These are phyloP conservation scores for Melitaea athalia DNA, from an alignment of 2,888 invertebrate genomes.

Conservation along the genomic window DNA sequence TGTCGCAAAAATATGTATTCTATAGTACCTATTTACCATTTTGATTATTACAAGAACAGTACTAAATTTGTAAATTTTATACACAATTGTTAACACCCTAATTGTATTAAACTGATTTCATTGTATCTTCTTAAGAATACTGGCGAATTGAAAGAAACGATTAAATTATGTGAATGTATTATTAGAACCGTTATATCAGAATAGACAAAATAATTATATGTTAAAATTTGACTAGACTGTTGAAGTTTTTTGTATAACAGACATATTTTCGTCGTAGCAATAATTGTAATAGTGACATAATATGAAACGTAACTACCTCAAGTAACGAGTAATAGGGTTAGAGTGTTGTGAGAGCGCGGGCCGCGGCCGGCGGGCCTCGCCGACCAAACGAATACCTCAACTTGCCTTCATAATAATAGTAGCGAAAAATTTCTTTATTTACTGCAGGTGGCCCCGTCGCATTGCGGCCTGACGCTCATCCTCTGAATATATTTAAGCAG, in stretches of 20 bases:
- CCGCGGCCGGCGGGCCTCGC: constrained; percentile 41
- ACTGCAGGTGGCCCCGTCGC: constrained; percentile 39
- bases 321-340: constrained; percentile 70
- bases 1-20: constrained; percentile 19
- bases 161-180: constrained; percentile 30
- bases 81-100: not conserved
- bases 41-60: not conserved
- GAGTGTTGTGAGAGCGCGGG: constrained; percentile 57
- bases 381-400: constrained; percentile 46
- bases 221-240: constrained; percentile 64
- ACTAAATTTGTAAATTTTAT: not conserved
- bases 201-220: constrained; percentile 42
- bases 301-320: constrained; percentile 79
- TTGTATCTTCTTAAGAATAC: constrained; percentile 13
- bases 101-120: not conserved
- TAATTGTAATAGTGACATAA: constrained; percentile 65
- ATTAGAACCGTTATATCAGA: constrained; percentile 52
- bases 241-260: constrained; percentile 67
- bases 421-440: constrained; percentile 49
- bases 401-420: constrained; percentile 67
- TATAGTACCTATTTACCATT: not conserved
- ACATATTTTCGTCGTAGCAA: constrained; percentile 71
- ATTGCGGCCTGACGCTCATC: constrained; percentile 41
- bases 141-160: constrained; percentile 30
- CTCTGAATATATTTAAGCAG: constrained; percentile 62